Evolutionary conservation across 2,113 vertebrate species (phyloP), one percentile per base, ranked within the genome.

Genomic region (Bubo scandiacus): DNA sequence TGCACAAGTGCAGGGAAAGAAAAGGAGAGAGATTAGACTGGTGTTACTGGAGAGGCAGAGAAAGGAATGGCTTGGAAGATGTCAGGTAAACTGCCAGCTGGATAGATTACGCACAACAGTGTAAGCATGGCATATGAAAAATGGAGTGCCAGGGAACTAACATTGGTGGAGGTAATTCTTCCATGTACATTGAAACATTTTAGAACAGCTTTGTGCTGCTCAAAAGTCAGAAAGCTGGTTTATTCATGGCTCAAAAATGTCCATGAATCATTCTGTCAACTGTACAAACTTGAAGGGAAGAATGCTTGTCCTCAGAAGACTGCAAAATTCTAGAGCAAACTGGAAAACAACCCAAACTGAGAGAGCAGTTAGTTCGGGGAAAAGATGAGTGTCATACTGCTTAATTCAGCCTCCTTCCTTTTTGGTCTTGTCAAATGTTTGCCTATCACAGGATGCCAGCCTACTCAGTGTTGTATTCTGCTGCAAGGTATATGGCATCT

Each of bases 181-280:
- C 70, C 72, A 62, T 49, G 36, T 91, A 61, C 54, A 47, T 13
- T 71, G 67, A 92, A 95, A 89, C 40, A 90, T 72, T 92, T 92
- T 83, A 93, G 47, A 89, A 67, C 43, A 79, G 57, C 17, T 91
- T 66, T 77, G 52, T 62, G 45, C 32, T 77, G 11, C n/a, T 86
- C 80, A 85, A 34, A 91, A 91, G 18, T 85, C 83, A 83, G 55
- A 87, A 95, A 92, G 20, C 42, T 85, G 29, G 52, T 93, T 75
- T 96, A 95, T 96, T 97, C 95, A 90, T 84, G 71, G 42, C 78
- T 92, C 42, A 91, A 57, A 96, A 79, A 77, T 91, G 81, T 67
- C 81, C 57, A 77, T 93, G 85, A 96, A 96, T 96, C 92, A 91
- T 95, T 96, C 86, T 95, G 52, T 81, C 73, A 93, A 21, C 90